A percentile compares a stretch with the other conserved stretches of the same genome.
These are phyloP conservation scores for Oxyteleia sp. DNA, from an alignment of 2,888 invertebrate species.

Conservation along the genomic window DNA sequence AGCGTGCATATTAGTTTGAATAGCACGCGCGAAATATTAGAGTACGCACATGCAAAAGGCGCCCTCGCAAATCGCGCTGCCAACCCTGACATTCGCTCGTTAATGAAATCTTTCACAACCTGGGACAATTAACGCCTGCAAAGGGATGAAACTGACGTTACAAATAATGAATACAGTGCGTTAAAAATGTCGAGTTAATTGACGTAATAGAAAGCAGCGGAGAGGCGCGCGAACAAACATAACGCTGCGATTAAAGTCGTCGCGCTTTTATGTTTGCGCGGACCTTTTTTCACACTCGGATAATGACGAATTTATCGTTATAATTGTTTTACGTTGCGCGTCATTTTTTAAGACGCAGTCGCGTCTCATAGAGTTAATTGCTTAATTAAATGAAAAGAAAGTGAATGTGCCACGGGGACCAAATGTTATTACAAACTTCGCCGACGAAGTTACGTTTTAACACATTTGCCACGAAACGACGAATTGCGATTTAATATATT, in stretches of 20 bases:
- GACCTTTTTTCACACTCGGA: conserved; percentile 47
- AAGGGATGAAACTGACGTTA: conserved; percentile 71
- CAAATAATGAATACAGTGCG: conserved; percentile 70
- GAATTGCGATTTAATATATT: too few relatives aligned
- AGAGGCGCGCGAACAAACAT: conserved; percentile 54
- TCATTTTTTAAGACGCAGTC: conserved; percentile 19
- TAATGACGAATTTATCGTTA: conserved; percentile 59
- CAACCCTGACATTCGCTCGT: conserved; percentile 73
- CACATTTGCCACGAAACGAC: too few relatives aligned
- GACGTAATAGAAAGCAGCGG: conserved; percentile 69
- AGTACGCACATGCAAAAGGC: conserved; percentile 58
- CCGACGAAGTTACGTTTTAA: too few relatives aligned
- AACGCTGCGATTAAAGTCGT: conserved; percentile 45
- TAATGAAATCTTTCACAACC: conserved; percentile 73
- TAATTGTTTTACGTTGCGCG: conserved; percentile 47
- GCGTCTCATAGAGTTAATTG: conserved; percentile 39
- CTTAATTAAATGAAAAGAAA: conserved; percentile 32
- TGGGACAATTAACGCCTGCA: conserved; percentile 72
- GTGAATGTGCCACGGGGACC: not conserved
- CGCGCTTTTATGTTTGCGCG: conserved; percentile 22
- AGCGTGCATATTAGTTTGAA: conserved; percentile 64
- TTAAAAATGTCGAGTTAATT: conserved; percentile 74
- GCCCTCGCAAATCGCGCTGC: conserved; percentile 67
- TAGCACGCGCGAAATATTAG: conserved; percentile 56
- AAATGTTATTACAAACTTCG: conserved; percentile 34